A percentile compares a stretch with the other conserved stretches of the same genome.
These are phyloP conservation scores for Heliothis peltigera DNA, from an alignment of 2,888 invertebrate species.

Conservation along the genomic window DNA sequence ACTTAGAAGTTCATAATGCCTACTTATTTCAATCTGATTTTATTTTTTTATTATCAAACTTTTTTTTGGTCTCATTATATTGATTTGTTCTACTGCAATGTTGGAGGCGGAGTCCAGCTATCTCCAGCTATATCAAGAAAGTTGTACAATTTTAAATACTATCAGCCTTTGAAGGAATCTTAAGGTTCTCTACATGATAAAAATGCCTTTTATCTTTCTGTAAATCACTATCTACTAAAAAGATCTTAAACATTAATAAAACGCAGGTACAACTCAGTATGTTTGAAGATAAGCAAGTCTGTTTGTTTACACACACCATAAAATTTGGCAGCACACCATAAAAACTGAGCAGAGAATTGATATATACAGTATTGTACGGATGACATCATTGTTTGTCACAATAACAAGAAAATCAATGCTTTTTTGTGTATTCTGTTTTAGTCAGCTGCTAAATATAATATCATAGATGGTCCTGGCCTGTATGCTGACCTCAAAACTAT, in stretches of 20 bases:
- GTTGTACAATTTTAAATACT: background rate
- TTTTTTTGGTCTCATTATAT: too few relatives aligned
- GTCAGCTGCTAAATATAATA: constrained; percentile 16
- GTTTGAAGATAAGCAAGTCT: constrained; percentile 24
- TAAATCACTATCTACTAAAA: background rate
- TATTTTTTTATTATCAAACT: too few relatives aligned
- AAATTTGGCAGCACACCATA: constrained; percentile 43
- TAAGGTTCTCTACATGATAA: background rate
- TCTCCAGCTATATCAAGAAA: too few relatives aligned
- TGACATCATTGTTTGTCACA: constrained; percentile 49
- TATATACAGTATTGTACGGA: constrained; percentile 2
- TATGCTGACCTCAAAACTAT: background rate
- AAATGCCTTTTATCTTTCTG: background rate
- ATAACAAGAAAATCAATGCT: constrained; percentile 26
- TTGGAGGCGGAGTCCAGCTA: too few relatives aligned
- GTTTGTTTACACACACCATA: constrained; percentile 35
- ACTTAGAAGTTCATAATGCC: too few relatives aligned
- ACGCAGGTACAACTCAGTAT: background rate
- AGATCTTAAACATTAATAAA: background rate
- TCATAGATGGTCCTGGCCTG: background rate
- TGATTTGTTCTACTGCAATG: too few relatives aligned
- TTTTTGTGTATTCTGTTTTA: constrained; percentile 3
- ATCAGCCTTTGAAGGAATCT: too few relatives aligned
- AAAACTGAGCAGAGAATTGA: constrained; percentile 11
- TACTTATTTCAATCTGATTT: too few relatives aligned